Evolutionary conservation across 2,797 vertebrate genomes (phyloP).

Genomic region (Notamacropus eugenii): DNA sequence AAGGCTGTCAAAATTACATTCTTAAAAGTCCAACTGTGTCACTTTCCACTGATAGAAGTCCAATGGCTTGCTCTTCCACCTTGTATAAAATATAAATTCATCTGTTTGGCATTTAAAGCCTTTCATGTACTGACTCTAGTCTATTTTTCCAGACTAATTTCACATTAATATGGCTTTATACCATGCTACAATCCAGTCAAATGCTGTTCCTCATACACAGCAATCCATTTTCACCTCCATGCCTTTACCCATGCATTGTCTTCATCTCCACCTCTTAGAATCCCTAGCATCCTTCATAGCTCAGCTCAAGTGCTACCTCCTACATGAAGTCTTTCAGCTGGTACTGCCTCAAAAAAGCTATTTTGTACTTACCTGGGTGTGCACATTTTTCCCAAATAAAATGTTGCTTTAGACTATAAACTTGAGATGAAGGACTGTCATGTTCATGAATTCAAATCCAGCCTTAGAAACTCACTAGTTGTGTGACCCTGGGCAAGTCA

Average conservation of each 20-base stretch:
- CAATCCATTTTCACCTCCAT: neutral
- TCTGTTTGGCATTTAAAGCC: neutral
- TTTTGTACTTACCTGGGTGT: neutral
- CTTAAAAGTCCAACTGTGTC: neutral
- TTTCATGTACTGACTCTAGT: neutral
- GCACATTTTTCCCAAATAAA: neutral
- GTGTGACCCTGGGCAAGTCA: neutral
- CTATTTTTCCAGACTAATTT: neutral
- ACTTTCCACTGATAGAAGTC: neutral
- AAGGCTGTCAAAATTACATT: neutral
- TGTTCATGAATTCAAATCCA: neutral
- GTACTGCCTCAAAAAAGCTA: neutral
- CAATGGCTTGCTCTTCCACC: neutral
- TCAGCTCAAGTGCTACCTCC: neutral
- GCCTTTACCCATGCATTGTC: neutral
- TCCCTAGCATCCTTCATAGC: neutral
- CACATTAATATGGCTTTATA: neutral
- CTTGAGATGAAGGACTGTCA: neutral
- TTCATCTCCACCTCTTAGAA: neutral
- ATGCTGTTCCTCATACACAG: neutral
- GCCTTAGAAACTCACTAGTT: neutral
- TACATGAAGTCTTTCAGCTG: neutral
- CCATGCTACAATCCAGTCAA: neutral
- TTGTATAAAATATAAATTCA: neutral
- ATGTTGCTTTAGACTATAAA: neutral